Conservation (phyloP, 30 jellyfish, hydroid and myxozoan species). For the Turritopsis rubra region DNA sequence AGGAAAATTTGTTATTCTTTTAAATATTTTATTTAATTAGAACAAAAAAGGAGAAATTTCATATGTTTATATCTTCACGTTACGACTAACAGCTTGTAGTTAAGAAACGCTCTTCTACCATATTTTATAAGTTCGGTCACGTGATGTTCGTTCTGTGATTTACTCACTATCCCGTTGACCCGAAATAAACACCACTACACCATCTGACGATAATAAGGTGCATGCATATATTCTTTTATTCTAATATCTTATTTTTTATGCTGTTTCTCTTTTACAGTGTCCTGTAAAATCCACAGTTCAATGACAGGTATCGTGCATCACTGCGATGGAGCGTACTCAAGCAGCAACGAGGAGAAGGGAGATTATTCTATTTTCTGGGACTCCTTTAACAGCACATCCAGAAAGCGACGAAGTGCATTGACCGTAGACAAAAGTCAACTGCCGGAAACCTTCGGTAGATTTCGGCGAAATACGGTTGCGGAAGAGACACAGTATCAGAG, state of each 20-base stretch:
- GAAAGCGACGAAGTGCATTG: neutral
- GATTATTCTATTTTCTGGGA: constrained; percentile 8
- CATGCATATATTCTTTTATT: too few relatives aligned
- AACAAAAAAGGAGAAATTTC: neutral
- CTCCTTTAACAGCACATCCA: neutral
- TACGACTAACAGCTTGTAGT: too few relatives aligned
- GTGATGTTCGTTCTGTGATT: too few relatives aligned
- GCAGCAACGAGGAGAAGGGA: neutral
- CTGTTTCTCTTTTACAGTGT: constrained; percentile 4
- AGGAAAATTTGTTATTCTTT: too few relatives aligned
- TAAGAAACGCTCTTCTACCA: too few relatives aligned
- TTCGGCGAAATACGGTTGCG: neutral
- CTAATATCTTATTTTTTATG: neutral
- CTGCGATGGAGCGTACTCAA: constrained; percentile 19
- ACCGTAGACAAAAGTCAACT: neutral
- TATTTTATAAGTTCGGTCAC: too few relatives aligned
- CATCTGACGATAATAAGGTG: too few relatives aligned
- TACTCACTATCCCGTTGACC: too few relatives aligned
- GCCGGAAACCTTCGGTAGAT: neutral
- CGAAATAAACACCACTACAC: too few relatives aligned
- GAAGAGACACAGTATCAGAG: neutral
- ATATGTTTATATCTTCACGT: neutral
- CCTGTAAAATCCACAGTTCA: neutral
- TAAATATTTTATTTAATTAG: neutral
- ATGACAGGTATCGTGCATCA: constrained; percentile 1